These are phyloP conservation scores for Hyles vespertilio DNA, from an alignment of 1,140 invertebrate genomes.

Conservation along the genomic window DNA sequence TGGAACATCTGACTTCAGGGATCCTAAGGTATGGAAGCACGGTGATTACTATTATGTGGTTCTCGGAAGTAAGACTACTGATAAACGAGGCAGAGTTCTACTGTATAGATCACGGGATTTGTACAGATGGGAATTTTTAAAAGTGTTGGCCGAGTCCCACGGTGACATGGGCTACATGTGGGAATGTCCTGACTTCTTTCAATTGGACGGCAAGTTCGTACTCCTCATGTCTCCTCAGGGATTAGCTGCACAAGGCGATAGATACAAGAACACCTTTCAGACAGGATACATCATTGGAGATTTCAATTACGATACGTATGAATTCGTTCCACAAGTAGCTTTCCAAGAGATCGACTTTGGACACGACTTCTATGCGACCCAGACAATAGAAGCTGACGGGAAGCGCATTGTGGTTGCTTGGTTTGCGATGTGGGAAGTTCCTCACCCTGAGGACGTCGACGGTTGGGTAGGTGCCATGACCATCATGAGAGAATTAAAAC, in stretches of 20 bases:
- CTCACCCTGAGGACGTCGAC: conserved; percentile 51
- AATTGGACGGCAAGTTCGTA: conserved; percentile 58
- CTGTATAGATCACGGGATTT: conserved; percentile 61
- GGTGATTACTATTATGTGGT: conserved; percentile 62
- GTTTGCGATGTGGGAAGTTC: conserved; percentile 68
- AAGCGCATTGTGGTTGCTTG: conserved; percentile 57
- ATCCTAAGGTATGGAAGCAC: conserved; percentile 66
- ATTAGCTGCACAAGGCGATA: conserved; percentile 51
- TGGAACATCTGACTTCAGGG: conserved; percentile 59
- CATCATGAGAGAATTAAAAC: conserved; percentile 49
- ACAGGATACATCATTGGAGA: conserved; percentile 63
- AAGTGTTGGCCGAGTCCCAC: conserved; percentile 50
- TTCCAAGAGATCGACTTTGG: conserved; percentile 68
- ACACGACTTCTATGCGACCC: conserved; percentile 70
- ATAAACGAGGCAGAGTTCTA: conserved; percentile 52
- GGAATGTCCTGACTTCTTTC: conserved; percentile 69
- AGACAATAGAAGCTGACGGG: conserved; percentile 54
- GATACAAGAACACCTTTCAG: conserved; percentile 64
- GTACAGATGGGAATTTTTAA: conserved; percentile 59
- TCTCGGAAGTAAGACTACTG: conserved; percentile 56
- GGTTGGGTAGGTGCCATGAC: conserved; percentile 68
- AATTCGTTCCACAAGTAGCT: conserved; percentile 46
- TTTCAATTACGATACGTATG: conserved; percentile 57
- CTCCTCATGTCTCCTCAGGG: conserved; percentile 67
- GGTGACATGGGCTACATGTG: conserved; percentile 64